Evolutionary conservation across 2,797 vertebrate species (phyloP).

Genomic region (Cynodonichthys magdalenae): DNA sequence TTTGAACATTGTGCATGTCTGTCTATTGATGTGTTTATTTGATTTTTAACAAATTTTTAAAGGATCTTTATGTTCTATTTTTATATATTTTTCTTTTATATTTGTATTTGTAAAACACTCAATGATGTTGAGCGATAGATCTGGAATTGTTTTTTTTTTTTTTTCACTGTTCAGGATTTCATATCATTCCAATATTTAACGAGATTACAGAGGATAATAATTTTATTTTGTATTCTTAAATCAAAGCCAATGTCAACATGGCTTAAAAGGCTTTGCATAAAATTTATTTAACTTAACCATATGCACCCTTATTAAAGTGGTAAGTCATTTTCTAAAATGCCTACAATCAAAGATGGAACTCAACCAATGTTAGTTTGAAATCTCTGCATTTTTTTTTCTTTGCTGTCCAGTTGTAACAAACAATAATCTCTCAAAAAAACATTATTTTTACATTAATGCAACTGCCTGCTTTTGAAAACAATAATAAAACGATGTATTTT

Average conservation of each 20-base stretch:
- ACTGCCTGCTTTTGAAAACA: conserved; percentile 22
- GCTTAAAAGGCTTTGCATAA: conserved; percentile 9
- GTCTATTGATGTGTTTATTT: conserved; percentile 39
- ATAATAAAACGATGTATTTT: background rate
- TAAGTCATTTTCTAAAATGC: conserved; percentile 1
- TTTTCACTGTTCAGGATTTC: conserved; percentile 60
- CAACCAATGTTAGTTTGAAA: conserved; percentile 1
- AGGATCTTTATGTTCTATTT: conserved; percentile 21
- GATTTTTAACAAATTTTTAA: conserved; percentile 34
- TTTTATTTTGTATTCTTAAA: conserved; percentile 17
- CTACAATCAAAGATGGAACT: conserved; percentile 16
- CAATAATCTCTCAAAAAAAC: conserved; percentile 4
- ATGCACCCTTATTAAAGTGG: background rate
- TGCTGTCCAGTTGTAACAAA: background rate
- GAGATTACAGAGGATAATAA: conserved; percentile 22
- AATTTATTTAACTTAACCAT: conserved; percentile 9
- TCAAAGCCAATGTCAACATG: background rate
- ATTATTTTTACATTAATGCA: background rate
- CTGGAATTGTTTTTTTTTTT: conserved; percentile 9
- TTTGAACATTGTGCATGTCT: conserved; percentile 48
- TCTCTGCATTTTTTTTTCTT: conserved; percentile 2
- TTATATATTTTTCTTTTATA: conserved; percentile 20
- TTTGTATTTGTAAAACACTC: conserved; percentile 7
- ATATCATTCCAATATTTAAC: conserved; percentile 72
- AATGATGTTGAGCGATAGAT: conserved; percentile 1